These are phyloP conservation scores for Drosophila tristis DNA, from an alignment of 1,140 invertebrate genomes.

Conservation along the genomic window DNA sequence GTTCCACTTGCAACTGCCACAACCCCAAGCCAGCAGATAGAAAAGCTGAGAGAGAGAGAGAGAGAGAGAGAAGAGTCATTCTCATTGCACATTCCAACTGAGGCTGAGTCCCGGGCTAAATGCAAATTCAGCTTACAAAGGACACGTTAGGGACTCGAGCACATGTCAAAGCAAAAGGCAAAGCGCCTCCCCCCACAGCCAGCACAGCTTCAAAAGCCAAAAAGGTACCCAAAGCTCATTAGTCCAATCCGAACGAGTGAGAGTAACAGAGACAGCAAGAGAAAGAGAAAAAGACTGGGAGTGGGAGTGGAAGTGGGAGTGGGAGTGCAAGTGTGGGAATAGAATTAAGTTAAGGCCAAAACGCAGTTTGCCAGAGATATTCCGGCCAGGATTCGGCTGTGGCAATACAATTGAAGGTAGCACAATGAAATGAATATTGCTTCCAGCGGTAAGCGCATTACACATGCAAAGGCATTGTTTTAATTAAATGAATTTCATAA, in stretches of 20 bases:
- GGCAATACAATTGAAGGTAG: too few species aligned
- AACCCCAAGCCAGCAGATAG: background rate
- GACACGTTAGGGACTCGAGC: conserved; percentile 20
- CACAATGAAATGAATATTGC: too few species aligned
- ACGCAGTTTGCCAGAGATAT: too few species aligned
- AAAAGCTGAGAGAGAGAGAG: too few species aligned
- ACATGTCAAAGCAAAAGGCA: conserved; percentile 50
- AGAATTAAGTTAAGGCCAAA: conserved; percentile 13
- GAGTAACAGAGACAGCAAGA: background rate
- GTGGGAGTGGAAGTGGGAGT: too few species aligned
- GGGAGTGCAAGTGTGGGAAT: conserved; percentile 11
- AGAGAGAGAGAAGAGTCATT: conserved; percentile 3
- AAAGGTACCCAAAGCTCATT: conserved; percentile 57
- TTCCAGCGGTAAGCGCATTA: too few species aligned
- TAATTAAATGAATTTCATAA: too few species aligned
- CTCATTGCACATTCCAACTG: conserved; percentile 49
- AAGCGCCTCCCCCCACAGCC: background rate
- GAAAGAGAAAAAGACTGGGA: background rate
- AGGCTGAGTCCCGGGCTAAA: conserved; percentile 43
- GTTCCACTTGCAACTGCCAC: background rate
- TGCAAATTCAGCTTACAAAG: conserved; percentile 63
- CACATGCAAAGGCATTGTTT: too few species aligned
- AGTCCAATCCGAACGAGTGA: conserved; percentile 33
- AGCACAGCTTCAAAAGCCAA: conserved; percentile 16
- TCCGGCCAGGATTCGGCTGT: too few species aligned